Evolutionary conservation across 2,888 invertebrate genomes (phyloP).

Genomic region (Ochropacha duplaris): DNA sequence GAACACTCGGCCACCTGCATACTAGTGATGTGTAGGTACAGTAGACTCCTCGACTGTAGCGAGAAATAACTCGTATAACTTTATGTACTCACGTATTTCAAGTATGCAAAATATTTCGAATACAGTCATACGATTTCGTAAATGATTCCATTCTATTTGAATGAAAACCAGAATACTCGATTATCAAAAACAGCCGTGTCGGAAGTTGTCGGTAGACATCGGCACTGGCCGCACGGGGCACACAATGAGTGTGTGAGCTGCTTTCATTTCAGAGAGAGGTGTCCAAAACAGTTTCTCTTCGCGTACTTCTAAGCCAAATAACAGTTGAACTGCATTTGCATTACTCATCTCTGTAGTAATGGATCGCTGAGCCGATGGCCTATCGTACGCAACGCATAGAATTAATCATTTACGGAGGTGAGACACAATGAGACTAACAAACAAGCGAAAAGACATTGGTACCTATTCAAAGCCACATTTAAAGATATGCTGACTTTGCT

Average conservation of each 20-base stretch:
- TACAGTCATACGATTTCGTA: too few relatives aligned
- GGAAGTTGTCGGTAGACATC: neutral
- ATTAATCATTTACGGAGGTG: too few relatives aligned
- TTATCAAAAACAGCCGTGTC: too few relatives aligned
- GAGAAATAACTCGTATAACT: too few relatives aligned
- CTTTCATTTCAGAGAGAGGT: constrained; percentile 43
- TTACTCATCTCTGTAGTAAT: constrained; percentile 1
- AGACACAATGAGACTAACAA: too few relatives aligned
- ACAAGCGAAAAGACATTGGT: too few relatives aligned
- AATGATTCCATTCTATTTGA: too few relatives aligned
- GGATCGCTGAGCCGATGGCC: neutral
- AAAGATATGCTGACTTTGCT: too few relatives aligned
- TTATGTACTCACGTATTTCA: neutral
- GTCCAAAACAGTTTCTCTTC: constrained; percentile 34
- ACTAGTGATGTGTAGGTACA: neutral
- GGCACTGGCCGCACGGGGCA: neutral
- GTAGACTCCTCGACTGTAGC: neutral
- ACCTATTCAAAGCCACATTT: too few relatives aligned
- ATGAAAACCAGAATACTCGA: too few relatives aligned
- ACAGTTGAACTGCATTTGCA: neutral
- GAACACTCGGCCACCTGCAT: constrained; percentile 12
- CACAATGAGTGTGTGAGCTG: constrained; percentile 24
- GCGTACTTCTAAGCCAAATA: neutral
- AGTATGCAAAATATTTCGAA: neutral
- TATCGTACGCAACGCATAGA: neutral